Percentiles rank a stretch among this genome's conserved stretches.
Conservation (phyloP, 2,888 invertebrate genomes). For the Lasioglossum figueresi region DNA sequence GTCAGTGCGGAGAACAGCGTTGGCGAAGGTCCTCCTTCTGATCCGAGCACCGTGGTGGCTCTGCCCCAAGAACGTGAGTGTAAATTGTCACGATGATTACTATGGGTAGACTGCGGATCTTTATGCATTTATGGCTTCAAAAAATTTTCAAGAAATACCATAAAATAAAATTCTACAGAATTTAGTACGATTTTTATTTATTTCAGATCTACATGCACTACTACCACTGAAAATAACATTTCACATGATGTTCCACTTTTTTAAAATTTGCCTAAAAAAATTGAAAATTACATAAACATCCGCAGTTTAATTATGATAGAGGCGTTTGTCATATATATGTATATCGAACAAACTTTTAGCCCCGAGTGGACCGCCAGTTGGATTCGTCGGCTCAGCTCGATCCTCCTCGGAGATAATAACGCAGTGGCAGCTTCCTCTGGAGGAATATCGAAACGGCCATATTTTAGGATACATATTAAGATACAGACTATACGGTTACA, state of each 20-base stretch:
- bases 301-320: too few relatives aligned
- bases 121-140: too few relatives aligned
- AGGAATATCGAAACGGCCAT: conserved; percentile 97
- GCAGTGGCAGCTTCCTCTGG: conserved; percentile 98
- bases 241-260: too few relatives aligned
- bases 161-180: too few relatives aligned
- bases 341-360: conserved; percentile 86
- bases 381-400: conserved; percentile 97
- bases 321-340: too few relatives aligned
- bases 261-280: too few relatives aligned
- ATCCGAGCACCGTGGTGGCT: conserved; percentile 94
- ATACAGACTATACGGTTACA: conserved; percentile 96
- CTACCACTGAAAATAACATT: too few relatives aligned
- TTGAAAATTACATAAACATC: too few relatives aligned
- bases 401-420: conserved; percentile 98
- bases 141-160: too few relatives aligned
- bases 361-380: conserved; percentile 97
- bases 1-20: conserved; percentile 98
- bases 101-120: too few relatives aligned
- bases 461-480: conserved; percentile 96
- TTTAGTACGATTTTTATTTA: too few relatives aligned
- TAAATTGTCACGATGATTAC: neutral
- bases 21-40: conserved; percentile 96
- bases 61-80: conserved; percentile 97
- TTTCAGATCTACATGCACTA: too few relatives aligned